phyloP scores from a whole-genome alignment of 2,888 invertebrate species.

The Thymelicus lineola region DNA sequence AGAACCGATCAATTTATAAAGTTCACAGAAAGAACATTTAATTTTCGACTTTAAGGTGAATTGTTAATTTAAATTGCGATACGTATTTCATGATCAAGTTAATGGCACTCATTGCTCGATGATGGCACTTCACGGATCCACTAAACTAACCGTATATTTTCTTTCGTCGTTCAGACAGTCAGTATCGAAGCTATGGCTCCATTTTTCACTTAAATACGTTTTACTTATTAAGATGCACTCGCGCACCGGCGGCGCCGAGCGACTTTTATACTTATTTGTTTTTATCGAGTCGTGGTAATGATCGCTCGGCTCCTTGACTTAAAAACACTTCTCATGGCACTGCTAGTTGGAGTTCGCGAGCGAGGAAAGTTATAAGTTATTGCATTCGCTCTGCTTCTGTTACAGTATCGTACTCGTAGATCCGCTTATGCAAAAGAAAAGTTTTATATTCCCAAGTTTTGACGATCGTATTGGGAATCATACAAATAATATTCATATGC shows the following conservation, averaged over 20 bases:
- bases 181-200: background rate
- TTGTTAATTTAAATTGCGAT: too few relatives aligned
- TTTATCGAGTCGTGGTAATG: conserved; percentile 15
- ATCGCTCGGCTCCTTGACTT: conserved; percentile 18
- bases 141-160: too few relatives aligned
- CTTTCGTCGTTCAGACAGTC: too few relatives aligned
- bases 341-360: conserved; percentile 8
- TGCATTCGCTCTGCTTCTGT: background rate
- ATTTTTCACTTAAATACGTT: background rate
- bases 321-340: conserved; percentile 23
- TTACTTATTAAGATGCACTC: conserved; percentile 11
- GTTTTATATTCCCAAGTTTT: conserved; percentile 2
- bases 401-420: background rate
- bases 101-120: too few relatives aligned
- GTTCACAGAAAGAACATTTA: too few relatives aligned
- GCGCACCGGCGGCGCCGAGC: conserved; percentile 4
- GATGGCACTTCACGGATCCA: too few relatives aligned
- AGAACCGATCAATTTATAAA: too few relatives aligned
- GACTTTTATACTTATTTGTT: conserved; percentile 20
- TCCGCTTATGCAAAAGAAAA: conserved; percentile 6
- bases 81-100: too few relatives aligned
- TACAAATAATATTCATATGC: background rate
- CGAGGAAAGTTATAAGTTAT: background rate
- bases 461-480: conserved; percentile 10
- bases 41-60: too few relatives aligned